These are phyloP conservation scores for Carterocephalus palaemon DNA, from an alignment of 2,888 invertebrate species.

Conservation along the genomic window DNA sequence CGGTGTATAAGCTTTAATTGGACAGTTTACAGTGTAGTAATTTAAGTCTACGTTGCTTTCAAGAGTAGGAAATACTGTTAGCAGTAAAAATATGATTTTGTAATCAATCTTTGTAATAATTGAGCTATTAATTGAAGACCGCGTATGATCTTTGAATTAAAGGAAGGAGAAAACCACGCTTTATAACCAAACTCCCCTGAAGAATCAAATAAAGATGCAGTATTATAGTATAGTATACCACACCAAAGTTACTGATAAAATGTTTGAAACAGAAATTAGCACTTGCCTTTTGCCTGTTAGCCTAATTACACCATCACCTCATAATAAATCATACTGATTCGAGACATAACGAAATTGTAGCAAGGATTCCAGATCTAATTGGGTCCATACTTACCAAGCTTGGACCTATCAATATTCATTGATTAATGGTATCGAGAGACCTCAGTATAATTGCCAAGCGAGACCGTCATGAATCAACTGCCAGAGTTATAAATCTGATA, in stretches of 20 bases:
- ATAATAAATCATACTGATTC: slow-evolving; percentile 66
- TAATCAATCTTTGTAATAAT: background rate
- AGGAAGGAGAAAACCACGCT: slow-evolving; percentile 8
- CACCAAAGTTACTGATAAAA: slow-evolving; percentile 54
- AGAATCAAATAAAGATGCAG: slow-evolving; percentile 45
- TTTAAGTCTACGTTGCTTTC: no score
- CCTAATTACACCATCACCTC: slow-evolving; percentile 56
- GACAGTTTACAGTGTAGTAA: no score
- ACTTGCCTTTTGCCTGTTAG: slow-evolving; percentile 49
- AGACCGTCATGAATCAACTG: slow-evolving; percentile 72
- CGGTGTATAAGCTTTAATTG: no score
- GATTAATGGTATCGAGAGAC: slow-evolving; percentile 73
- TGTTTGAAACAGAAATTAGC: slow-evolving; percentile 70
- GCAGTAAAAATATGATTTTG: no score
- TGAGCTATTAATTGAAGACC: slow-evolving; percentile 16
- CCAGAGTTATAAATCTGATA: slow-evolving; percentile 71
- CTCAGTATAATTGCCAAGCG: slow-evolving; percentile 69
- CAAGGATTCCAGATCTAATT: slow-evolving; percentile 70
- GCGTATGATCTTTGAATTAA: slow-evolving; percentile 13
- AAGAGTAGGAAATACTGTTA: no score
- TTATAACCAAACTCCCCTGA: slow-evolving; percentile 42
- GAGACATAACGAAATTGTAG: slow-evolving; percentile 59
- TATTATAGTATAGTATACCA: slow-evolving; percentile 54
- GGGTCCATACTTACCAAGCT: slow-evolving; percentile 63
- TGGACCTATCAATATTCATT: slow-evolving; percentile 71